Evolutionary conservation across 2,888 invertebrate genomes (phyloP), one percentile per base, ranked within the genome.

Genomic region (Trisateles emortualis): DNA sequence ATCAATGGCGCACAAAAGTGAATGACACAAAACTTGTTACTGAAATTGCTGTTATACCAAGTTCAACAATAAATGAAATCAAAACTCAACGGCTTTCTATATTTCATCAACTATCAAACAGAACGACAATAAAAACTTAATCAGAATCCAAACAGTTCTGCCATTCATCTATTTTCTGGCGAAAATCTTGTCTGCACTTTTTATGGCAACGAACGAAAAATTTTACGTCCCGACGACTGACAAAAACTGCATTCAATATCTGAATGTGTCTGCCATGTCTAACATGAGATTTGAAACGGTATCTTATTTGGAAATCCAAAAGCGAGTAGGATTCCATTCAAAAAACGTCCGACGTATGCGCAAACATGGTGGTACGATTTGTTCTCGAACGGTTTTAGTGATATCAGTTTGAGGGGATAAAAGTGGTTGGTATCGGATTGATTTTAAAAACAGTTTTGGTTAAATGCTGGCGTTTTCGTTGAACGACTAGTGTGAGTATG

Each of bases 261-360:
- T 62, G 72, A 68, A 64, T 67, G 65, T 60, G 64, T 59, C 64
- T 68, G 68, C 45, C 43, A 47, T 57, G 62, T 72, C 64, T 66
- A 60, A 72, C 76, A 76, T 59, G 76, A 77, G 79, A 82, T 84
- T 76, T 81, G 81, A 84, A 83, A 81, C 74, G 75, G 84, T 86
- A 86, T 87, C 87, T 86, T 84, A 80, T 86, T 87, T 86, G 79
- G 68, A 72, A 83, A 87, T 87, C 86, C 86, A 82, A 86, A 83
- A 70, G 67, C 64, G 40, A 54, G 58, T 56, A 68, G 69, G 72
- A 66, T 53, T 64, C 72, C 78, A 75, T 84, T 86, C 80, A 83
- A 78, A 83, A 83, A 81, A 74, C 71, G 72, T 64, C 72, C 64
- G 71, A 58, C 57, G 66, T 35, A 33, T 55, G 75, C 52, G 74